phyloP scores from a whole-genome alignment of 2,888 invertebrate genomes.

The Allophyes oxyacanthae region DNA sequence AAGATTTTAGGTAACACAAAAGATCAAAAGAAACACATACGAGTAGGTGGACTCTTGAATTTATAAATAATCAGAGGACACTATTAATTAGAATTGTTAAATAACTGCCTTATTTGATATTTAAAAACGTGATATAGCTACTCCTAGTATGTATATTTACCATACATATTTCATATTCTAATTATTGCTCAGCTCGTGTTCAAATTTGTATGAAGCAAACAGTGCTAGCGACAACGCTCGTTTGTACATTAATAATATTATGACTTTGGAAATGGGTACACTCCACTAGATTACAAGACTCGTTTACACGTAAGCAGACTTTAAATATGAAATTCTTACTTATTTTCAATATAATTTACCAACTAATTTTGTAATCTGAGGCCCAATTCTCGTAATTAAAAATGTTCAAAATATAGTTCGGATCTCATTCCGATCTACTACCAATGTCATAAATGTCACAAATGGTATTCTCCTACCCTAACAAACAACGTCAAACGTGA shows the following conservation, averaged over 20 bases:
- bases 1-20: constrained; percentile 3
- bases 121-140: constrained; percentile 13
- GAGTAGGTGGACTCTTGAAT: too few species aligned
- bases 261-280: constrained; percentile 29
- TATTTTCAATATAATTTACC: too few species aligned
- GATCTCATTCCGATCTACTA: too few species aligned
- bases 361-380: too few species aligned
- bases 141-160: constrained; percentile 14
- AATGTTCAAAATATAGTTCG: too few species aligned
- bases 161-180: constrained; percentile 40
- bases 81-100: constrained; percentile 25
- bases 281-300: constrained; percentile 18
- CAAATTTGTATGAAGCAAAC: constrained; percentile 42
- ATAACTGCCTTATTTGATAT: constrained; percentile 28
- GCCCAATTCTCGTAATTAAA: too few species aligned
- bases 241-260: constrained; percentile 39
- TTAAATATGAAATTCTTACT: not conserved
- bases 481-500: too few species aligned
- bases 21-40: too few species aligned
- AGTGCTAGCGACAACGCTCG: constrained; percentile 30
- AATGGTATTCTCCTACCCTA: too few species aligned
- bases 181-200: constrained; percentile 45
- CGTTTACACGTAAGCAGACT: constrained; percentile 5
- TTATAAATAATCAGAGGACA: too few species aligned
- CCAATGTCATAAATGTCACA: too few species aligned